Evolutionary conservation across 35 echinoderm and acorn worm species (phyloP).

Genomic region (Apostichopus japonicus): DNA sequence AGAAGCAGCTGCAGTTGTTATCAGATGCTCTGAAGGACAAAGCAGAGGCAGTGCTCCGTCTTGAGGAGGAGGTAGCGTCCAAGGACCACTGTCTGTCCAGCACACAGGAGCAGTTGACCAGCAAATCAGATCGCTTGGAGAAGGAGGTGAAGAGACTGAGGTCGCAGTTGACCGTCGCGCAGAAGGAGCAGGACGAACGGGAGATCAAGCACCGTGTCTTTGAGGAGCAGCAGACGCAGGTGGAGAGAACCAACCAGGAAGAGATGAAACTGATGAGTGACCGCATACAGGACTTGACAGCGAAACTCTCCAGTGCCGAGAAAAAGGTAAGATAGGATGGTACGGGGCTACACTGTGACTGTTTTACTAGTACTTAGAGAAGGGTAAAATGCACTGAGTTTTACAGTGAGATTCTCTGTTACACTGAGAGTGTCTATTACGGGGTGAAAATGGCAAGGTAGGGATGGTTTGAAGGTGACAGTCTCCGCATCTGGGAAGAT

Average conservation of each 20-base stretch:
- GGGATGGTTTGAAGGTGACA: no score
- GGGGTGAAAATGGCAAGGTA: no score
- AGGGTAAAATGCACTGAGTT: no score
- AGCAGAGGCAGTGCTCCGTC: conserved; percentile 38
- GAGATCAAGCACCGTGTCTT: conserved; percentile 72
- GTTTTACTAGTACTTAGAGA: no score
- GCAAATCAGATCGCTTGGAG: conserved; percentile 68
- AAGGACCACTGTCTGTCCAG: neutral
- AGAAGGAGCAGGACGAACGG: conserved; percentile 80
- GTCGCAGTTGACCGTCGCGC: conserved; percentile 65
- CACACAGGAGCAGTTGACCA: conserved; percentile 58
- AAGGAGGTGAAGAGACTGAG: conserved; percentile 84
- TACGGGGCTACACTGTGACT: no score
- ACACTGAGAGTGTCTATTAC: no score
- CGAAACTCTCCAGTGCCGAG: conserved; percentile 82
- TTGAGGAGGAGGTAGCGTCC: conserved; percentile 58
- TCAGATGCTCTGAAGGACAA: conserved; percentile 64
- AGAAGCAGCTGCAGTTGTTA: conserved; percentile 55
- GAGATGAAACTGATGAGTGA: conserved; percentile 88
- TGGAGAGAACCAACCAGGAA: conserved; percentile 65
- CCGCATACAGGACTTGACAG: conserved; percentile 89
- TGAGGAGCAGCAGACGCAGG: conserved; percentile 71
- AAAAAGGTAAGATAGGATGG: conserved; percentile 78
- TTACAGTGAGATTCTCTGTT: no score
- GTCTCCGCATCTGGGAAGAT: no score